phyloP scores from a whole-genome alignment of 2,113 vertebrate species.

The Amphilophus citrinellus region DNA sequence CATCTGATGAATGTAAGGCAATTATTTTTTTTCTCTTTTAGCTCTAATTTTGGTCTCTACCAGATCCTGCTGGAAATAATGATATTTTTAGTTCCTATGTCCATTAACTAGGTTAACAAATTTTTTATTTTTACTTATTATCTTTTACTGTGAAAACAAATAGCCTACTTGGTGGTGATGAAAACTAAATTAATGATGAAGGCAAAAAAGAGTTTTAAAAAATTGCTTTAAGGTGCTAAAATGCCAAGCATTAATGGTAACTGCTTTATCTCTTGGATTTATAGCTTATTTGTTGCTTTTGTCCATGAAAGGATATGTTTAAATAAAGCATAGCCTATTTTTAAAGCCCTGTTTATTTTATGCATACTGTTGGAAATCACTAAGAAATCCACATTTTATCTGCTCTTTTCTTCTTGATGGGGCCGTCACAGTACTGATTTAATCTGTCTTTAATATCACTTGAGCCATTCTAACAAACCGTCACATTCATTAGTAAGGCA shows the following conservation, averaged over 20 bases:
- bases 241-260: background rate
- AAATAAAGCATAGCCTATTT: background rate
- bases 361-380: background rate
- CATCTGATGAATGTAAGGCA: background rate
- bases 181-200: background rate
- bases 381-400: too few species aligned
- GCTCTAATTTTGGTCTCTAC: conserved; percentile 4
- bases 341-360: background rate
- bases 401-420: background rate
- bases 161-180: background rate
- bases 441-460: background rate
- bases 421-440: background rate
- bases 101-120: background rate
- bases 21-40: background rate
- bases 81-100: background rate
- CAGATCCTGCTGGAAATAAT: background rate
- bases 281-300: too few species aligned
- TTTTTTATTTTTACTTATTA: background rate
- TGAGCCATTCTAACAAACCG: background rate
- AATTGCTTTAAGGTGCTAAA: background rate
- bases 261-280: background rate
- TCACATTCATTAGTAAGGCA: conserved; percentile 13
- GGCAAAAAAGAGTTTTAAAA: background rate
- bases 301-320: background rate
- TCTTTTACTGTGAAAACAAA: background rate